Percentiles rank a stretch among this genome's conserved stretches.
Conservation (phyloP, 2,113 vertebrate genomes). For the Gopherus flavomarginatus region DNA sequence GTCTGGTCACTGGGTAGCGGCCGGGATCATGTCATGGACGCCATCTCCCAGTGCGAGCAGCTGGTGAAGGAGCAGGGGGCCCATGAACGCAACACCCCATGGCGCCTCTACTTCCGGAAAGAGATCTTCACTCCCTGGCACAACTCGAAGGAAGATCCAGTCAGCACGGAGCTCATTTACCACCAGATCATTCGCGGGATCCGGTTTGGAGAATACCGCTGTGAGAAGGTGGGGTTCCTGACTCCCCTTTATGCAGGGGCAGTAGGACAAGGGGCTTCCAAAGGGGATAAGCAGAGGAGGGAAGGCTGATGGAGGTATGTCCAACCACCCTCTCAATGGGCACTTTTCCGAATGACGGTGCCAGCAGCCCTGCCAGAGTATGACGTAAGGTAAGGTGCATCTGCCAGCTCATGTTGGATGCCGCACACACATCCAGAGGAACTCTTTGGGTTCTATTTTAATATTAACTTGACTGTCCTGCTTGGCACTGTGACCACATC, state of each 20-base stretch:
- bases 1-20: constrained; percentile 93
- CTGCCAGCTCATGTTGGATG: not conserved
- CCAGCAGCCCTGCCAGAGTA: not conserved
- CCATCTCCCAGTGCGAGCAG: constrained; percentile 95
- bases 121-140: constrained; percentile 98
- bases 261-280: not conserved
- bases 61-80: constrained; percentile 85
- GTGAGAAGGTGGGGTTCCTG: constrained; percentile 83
- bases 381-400: not conserved
- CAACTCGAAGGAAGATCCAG: constrained; percentile 82
- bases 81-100: constrained; percentile 89
- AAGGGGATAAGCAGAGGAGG: not conserved
- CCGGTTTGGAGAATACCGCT: constrained; percentile 89
- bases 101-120: constrained; percentile 94
- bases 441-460: not conserved
- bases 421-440: not conserved
- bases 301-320: not conserved
- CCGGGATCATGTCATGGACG: constrained; percentile 91
- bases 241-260: not conserved
- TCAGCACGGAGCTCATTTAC: constrained; percentile 95
- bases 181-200: constrained; percentile 90
- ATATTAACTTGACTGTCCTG: not conserved
- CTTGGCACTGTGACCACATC: not conserved
- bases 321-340: not conserved
- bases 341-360: not conserved